phyloP scores from a whole-genome alignment of 2,113 vertebrate species.

The Apistogramma diplotaenia region DNA sequence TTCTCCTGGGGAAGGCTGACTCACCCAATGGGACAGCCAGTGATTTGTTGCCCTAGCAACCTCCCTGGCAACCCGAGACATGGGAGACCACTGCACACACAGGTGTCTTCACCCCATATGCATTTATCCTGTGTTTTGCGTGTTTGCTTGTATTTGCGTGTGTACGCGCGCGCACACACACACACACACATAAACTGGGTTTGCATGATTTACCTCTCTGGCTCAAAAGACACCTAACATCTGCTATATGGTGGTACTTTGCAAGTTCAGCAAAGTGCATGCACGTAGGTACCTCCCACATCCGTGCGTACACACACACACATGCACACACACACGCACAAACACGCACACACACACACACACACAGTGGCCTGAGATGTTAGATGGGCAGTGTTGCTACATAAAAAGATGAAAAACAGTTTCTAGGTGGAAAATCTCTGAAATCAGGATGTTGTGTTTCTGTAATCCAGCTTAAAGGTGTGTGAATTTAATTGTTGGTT shows the following conservation, averaged over 20 bases:
- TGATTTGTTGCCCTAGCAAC: constrained; percentile 66
- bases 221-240: constrained; percentile 31
- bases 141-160: not conserved
- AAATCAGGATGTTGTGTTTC: not conserved
- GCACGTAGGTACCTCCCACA: constrained; percentile 12
- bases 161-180: no score
- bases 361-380: constrained; percentile 28
- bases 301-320: not conserved
- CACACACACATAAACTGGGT: not conserved
- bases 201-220: constrained; percentile 49
- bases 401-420: not conserved
- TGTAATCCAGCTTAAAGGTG: not conserved
- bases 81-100: constrained; percentile 25
- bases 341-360: not conserved
- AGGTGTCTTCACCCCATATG: not conserved
- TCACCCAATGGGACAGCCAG: constrained; percentile 52
- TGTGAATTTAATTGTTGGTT: not conserved
- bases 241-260: constrained; percentile 43
- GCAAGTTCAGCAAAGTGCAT: constrained; percentile 69
- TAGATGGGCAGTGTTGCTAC: constrained; percentile 18
- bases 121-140: not conserved
- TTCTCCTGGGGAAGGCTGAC: constrained; percentile 59
- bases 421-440: not conserved
- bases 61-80: constrained; percentile 37
- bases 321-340: constrained; percentile 4